These are phyloP conservation scores for Crossocerus cetratus DNA, from an alignment of 2,888 invertebrate species.

Conservation along the genomic window DNA sequence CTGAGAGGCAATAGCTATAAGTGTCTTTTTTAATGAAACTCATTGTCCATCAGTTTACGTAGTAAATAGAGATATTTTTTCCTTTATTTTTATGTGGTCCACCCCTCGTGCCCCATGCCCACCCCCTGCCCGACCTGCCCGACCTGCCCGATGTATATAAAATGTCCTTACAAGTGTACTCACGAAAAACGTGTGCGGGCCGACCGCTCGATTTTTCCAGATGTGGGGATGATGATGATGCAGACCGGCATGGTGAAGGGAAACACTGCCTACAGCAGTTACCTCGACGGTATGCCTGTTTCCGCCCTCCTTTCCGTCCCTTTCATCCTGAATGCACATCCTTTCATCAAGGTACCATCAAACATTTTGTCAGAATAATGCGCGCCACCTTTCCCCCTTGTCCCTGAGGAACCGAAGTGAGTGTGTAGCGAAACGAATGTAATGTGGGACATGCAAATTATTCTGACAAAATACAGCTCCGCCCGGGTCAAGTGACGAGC, in stretches of 20 bases:
- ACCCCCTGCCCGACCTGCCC: conserved; percentile 4
- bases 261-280: conserved; percentile 85
- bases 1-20: conserved; percentile 12
- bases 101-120: neutral
- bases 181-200: conserved; percentile 55
- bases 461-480: conserved; percentile 43
- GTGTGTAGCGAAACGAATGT: neutral
- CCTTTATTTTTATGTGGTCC: neutral
- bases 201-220: conserved; percentile 83
- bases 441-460: conserved; percentile 14
- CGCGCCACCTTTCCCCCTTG: neutral
- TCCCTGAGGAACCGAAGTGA: neutral
- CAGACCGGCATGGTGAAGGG: conserved; percentile 97
- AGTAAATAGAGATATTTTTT: conserved; percentile 2
- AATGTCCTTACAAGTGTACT: conserved; percentile 35
- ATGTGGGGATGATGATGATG: conserved; percentile 98
- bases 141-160: conserved; percentile 16
- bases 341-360: conserved; percentile 28
- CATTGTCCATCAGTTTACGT: neutral
- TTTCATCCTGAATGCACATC: conserved; percentile 38
- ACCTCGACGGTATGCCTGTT: conserved; percentile 88
- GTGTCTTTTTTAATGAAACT: conserved; percentile 22
- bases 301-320: conserved; percentile 60
- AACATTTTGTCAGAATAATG: conserved; percentile 48
- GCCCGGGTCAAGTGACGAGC: conserved; percentile 25